Base-by-base conservation (phyloP, 1,140 invertebrate species). In the Amyelois transitella region DNA sequence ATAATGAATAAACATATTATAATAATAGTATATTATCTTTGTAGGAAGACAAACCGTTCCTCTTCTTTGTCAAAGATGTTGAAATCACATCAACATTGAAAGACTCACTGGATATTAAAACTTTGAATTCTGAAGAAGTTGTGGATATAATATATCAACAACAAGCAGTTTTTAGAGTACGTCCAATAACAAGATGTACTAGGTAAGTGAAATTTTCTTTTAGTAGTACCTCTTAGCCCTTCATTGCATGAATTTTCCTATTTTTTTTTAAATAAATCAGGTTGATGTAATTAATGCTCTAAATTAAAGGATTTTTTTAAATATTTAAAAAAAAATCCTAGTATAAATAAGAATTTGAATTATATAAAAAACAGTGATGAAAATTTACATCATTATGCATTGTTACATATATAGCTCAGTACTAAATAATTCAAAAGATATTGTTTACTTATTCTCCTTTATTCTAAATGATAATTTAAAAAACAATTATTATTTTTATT, bases 81-180 rank as follows among this genome's bases (percentile, higher is more conserved):
- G 97, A 99, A 91, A 95, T 99, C 55, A 93, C 90, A 48, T 91
- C 92, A 6, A 92, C 89, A 24, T 86, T 99, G 17, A 86, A 93
- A 60, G 91, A 93, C 32, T 91, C 93, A 21, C 73, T 99, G 3
- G 91, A 93, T 60, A 83, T 93, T 17, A 86, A 92, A 58, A 90
- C 90, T 53, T 86, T 93, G 17, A 94, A 94, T 68, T 93, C 92
- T 19, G 96, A 98, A 91, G 91, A 94, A 84, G 92, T 97, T 22
- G 78, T 99, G 1, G 94, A 98, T 66, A 98, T 99, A 68, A 89
- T 99, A 47, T 99, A 98, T 88, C 96, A 99, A 74, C 96, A 98
- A 60, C 97, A 99, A 89, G 97, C 98, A n/a, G 91, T 98, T 19
- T 99, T 99, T 78, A 93, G 94, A 90, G 96, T 97, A 1, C 90